A percentile compares a stretch with the other conserved stretches of the same genome.
Conservation (phyloP, 2,113 vertebrate species). For the Leptocoma aspasia region DNA sequence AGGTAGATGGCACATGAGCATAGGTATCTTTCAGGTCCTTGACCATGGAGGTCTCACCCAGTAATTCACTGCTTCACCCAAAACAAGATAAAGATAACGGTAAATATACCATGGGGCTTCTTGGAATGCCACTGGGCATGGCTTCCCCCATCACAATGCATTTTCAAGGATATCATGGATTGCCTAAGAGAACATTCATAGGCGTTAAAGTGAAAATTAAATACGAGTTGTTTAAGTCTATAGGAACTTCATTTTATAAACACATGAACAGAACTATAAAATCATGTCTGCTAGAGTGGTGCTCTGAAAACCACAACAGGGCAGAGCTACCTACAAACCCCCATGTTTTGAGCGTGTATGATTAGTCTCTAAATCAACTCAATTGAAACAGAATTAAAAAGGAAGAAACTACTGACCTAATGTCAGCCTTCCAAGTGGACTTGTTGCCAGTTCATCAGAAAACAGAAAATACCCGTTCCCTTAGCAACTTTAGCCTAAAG, state of each 20-base stretch:
- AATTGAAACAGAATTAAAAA: background rate
- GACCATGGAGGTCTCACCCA: background rate
- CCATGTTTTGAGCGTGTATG: background rate
- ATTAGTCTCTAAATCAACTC: background rate
- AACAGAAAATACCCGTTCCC: background rate
- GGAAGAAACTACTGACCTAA: background rate
- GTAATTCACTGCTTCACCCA: background rate
- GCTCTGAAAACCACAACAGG: background rate
- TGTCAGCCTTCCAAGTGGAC: background rate
- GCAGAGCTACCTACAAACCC: background rate
- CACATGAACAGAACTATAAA: background rate
- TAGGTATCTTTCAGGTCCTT: background rate
- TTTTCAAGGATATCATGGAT: background rate
- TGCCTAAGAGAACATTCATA: background rate
- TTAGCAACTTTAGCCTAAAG: background rate
- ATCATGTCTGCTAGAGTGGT: background rate
- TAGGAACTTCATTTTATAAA: background rate
- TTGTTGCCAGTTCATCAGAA: background rate
- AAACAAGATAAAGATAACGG: background rate
- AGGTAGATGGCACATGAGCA: background rate
- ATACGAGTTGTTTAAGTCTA: background rate
- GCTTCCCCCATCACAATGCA: accelerated
- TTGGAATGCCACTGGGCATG: background rate
- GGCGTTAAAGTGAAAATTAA: background rate
- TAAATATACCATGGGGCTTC: background rate